Base-by-base conservation (phyloP, 2,888 invertebrate genomes). In the Cheilosia variabilis region DNA sequence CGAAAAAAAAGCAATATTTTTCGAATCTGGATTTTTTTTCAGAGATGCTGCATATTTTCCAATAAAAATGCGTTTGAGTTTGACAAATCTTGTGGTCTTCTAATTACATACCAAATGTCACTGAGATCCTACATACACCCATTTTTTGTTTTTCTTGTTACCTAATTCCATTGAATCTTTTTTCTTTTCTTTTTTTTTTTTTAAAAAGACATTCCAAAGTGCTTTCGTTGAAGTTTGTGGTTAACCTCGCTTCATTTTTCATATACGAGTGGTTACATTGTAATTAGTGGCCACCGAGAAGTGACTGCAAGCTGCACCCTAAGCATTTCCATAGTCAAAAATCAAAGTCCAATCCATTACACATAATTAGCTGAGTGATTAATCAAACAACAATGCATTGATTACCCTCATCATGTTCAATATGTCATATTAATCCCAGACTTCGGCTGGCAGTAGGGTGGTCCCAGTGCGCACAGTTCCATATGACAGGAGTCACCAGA, bases 301-400 rank as follows among this genome's bases (percentile, higher is more conserved):
- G 34, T 27, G 15, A 31, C 31, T 22, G 19, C 31, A 1, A 34
- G 10, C 9, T 45, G 19, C 27, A 15, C 19, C 27, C 24, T 17
- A 24, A 19, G 2, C 43, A 52, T 17, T 60, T 55, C 63, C 22
- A 31, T 19, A 50, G 19, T 19, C 65, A 13, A 45, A 52, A 13
- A 76, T 60, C 17, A n/a, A 31, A 47, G 53, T 60, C 31, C 50
- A 71, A 65, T 73, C 72, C 53, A 80, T 80, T 58, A 53, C 53
- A 31, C 47, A 80, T 66, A 80, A 73, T 80, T 80, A 73, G 66
- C 45, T 52, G 41, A 31, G 66, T 73, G 60, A 80, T 80, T 80
- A 80, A 80, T 80, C 79, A 80, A 73, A 80, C 52, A 65, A 66
- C 73, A 73, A 80, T 47, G 41, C 65, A 73, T 57, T 73, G 66